Evolutionary conservation across 2,113 vertebrate species (phyloP).

Genomic region (Catharus bicknelli): DNA sequence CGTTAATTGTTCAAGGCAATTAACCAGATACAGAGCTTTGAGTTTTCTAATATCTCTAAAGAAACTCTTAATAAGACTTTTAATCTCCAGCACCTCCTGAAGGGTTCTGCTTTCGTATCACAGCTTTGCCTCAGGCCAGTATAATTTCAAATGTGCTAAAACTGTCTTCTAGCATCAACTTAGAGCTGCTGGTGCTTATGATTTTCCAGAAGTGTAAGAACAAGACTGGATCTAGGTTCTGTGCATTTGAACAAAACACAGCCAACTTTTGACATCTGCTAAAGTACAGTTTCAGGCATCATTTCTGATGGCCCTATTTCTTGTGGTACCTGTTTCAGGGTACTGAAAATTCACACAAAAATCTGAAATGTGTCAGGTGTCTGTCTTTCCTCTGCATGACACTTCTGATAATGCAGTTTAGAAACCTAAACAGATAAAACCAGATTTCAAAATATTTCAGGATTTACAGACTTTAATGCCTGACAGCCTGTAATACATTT

Average conservation of each 20-base stretch:
- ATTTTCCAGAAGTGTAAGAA: neutral
- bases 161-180: neutral
- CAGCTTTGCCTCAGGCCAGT: constrained; percentile 7
- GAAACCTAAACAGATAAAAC: neutral
- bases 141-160: neutral
- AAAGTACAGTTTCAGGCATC: neutral
- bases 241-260: neutral
- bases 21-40: neutral
- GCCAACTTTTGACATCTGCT: neutral
- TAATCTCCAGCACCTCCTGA: neutral
- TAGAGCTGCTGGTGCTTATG: neutral
- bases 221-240: neutral
- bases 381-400: neutral
- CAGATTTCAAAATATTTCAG: neutral
- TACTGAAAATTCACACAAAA: neutral
- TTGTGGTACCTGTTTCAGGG: neutral
- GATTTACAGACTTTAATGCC: neutral
- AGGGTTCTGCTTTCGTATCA: neutral
- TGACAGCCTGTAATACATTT: neutral
- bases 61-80: neutral
- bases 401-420: neutral
- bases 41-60: neutral
- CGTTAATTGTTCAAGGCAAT: neutral
- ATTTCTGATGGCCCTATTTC: neutral
- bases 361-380: neutral